Conservation (phyloP, 2,888 invertebrate genomes). For the Amaurobius ferox region DNA sequence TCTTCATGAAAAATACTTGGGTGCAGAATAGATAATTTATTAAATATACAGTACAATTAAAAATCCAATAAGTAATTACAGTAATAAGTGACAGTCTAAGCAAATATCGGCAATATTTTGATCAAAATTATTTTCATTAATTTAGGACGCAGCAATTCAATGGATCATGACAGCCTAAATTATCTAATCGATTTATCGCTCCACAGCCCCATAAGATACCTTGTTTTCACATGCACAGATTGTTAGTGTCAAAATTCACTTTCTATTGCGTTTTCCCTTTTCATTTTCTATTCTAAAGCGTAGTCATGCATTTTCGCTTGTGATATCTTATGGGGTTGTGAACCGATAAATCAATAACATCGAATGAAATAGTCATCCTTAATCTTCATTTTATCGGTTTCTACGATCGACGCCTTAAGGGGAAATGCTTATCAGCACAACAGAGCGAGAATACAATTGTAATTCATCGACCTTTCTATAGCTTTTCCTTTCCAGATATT, state of each 20-base stretch:
- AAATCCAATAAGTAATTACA: too few species aligned
- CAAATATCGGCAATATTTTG: too few species aligned
- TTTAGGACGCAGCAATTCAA: too few species aligned
- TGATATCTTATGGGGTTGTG: not conserved
- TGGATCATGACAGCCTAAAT: not conserved
- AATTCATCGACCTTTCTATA: not conserved
- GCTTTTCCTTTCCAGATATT: not conserved
- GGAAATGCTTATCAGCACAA: not conserved
- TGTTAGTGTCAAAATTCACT: not conserved
- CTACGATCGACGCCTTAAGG: slow-evolving; percentile 36
- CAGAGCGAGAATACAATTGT: not conserved
- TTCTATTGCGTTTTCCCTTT: not conserved
- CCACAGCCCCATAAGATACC: too few species aligned
- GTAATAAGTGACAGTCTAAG: too few species aligned
- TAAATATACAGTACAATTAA: too few species aligned
- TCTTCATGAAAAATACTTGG: too few species aligned
- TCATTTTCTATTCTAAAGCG: not conserved
- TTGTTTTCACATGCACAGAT: not conserved
- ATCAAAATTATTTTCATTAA: too few species aligned
- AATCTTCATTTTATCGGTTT: slow-evolving; percentile 63
- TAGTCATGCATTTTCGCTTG: not conserved
- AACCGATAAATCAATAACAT: slow-evolving; percentile 67
- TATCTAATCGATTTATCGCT: too few species aligned
- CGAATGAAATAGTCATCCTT: slow-evolving; percentile 70
- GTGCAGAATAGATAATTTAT: too few species aligned